phyloP scores from a whole-genome alignment of 2,113 vertebrate genomes.

The Megalops atlanticus region DNA sequence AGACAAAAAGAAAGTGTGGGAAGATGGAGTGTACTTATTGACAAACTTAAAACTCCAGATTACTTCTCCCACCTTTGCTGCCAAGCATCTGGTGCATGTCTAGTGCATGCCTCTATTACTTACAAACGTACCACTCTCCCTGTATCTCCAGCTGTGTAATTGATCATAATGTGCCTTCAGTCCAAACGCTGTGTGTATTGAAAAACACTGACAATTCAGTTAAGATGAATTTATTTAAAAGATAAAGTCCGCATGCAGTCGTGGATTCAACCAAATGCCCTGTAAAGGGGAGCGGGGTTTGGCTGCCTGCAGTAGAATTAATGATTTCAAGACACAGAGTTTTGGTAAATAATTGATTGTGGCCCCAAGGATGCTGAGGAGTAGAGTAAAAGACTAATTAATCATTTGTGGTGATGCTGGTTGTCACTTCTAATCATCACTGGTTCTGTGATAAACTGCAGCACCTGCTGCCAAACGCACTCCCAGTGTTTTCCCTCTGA shows the following conservation, averaged over 20 bases:
- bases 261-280: slow-evolving; percentile 76
- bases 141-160: slow-evolving; percentile 41
- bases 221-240: slow-evolving; percentile 41
- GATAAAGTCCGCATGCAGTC: slow-evolving; percentile 57
- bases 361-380: slow-evolving; percentile 96
- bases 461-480: slow-evolving; percentile 93
- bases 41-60: slow-evolving; percentile 12
- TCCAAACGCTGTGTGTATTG: slow-evolving; percentile 5
- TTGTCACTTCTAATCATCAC: slow-evolving; percentile 99
- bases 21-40: not conserved
- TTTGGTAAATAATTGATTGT: slow-evolving; percentile 98
- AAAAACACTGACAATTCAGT: slow-evolving; percentile 15
- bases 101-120: not conserved
- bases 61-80: not conserved
- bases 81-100: slow-evolving; percentile 5
- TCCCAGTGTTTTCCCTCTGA: slow-evolving; percentile 76
- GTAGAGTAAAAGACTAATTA: slow-evolving; percentile 99
- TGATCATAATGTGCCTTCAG: slow-evolving; percentile 22
- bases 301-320: slow-evolving; percentile 93
- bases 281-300: slow-evolving; percentile 85
- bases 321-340: slow-evolving; percentile 98
- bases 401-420: slow-evolving; percentile 98
- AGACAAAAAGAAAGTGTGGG: not conserved
- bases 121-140: not conserved
- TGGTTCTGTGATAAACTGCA: slow-evolving; percentile 95